A percentile compares a stretch with the other conserved stretches of the same genome.
Evolutionary conservation across 2,113 vertebrate species (phyloP).

Genomic region (Corythornis madagascariensis): DNA sequence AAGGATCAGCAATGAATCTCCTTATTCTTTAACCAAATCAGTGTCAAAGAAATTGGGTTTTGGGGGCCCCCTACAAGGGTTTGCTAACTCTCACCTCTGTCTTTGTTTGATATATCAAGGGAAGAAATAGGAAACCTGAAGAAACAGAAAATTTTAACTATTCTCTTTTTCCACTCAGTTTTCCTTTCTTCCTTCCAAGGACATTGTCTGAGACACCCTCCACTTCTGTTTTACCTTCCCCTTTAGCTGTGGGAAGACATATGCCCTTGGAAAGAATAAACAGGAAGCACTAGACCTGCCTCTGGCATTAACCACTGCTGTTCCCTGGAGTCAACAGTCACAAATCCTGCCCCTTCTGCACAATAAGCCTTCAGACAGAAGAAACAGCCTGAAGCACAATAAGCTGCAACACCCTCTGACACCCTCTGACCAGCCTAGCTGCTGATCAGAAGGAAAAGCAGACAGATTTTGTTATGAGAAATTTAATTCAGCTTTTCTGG

Average conservation of each 20-base stretch:
- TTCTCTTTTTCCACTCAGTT: not conserved
- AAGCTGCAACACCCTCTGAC: not conserved
- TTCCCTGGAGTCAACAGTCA: not conserved
- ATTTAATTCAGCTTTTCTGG: not conserved
- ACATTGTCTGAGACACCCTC: not conserved
- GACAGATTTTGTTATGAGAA: not conserved
- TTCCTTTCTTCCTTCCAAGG: not conserved
- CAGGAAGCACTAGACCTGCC: not conserved
- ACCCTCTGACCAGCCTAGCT: not conserved
- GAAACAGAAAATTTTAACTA: not conserved
- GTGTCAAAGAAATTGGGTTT: conserved; percentile 57
- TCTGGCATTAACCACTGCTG: not conserved
- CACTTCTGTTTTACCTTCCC: not conserved
- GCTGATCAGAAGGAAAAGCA: not conserved
- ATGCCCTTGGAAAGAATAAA: not conserved
- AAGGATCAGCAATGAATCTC: conserved; percentile 31
- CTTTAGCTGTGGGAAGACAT: not conserved
- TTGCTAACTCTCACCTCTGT: conserved; percentile 3
- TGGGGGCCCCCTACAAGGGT: not conserved
- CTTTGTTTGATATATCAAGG: conserved; percentile 16
- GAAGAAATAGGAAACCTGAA: not conserved
- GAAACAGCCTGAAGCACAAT: not conserved
- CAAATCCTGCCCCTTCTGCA: not conserved
- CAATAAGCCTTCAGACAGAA: not conserved
- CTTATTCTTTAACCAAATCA: conserved; percentile 38